Conservation (phyloP, 2,888 invertebrate species). For the Agrilus biguttatus region DNA sequence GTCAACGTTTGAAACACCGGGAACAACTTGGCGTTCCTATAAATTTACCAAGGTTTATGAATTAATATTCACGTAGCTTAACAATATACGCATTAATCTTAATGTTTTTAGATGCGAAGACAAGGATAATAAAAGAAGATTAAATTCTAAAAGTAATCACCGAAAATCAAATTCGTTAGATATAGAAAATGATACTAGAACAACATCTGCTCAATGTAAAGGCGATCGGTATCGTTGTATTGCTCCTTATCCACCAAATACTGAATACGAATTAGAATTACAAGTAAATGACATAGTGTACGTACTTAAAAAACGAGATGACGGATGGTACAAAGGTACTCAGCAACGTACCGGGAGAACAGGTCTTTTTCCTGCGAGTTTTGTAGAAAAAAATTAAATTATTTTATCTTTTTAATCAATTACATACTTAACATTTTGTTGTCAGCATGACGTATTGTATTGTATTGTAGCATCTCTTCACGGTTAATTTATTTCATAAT, state of each 20-base stretch:
- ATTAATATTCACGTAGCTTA: no score
- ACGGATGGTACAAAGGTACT: constrained; percentile 93
- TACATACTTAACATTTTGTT: no score
- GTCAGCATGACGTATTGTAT: no score
- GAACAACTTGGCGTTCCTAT: constrained; percentile 38
- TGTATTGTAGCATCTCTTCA: no score
- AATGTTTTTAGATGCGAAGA: constrained; percentile 6
- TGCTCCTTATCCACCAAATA: constrained; percentile 88
- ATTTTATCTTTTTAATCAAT: background rate
- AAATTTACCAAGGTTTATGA: no score
- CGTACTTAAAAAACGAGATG: constrained; percentile 82
- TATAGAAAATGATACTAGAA: constrained; percentile 37
- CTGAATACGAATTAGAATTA: constrained; percentile 81
- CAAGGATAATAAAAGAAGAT: constrained; percentile 17
- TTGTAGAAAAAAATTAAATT: constrained; percentile 47
- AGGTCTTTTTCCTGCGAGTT: constrained; percentile 90
- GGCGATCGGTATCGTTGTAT: constrained; percentile 68
- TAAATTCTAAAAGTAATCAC: constrained; percentile 31
- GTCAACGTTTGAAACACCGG: constrained; percentile 50
- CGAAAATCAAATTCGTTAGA: constrained; percentile 76
- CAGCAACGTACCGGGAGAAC: constrained; percentile 79
- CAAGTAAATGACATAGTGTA: constrained; percentile 83
- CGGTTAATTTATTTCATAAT: background rate
- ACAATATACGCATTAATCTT: constrained; percentile 28
- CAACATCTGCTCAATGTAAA: constrained; percentile 25